Evolutionary conservation across 2,113 vertebrate genomes (phyloP), one percentile per base, ranked within the genome.

Genomic region (Thalassoma bifasciatum): DNA sequence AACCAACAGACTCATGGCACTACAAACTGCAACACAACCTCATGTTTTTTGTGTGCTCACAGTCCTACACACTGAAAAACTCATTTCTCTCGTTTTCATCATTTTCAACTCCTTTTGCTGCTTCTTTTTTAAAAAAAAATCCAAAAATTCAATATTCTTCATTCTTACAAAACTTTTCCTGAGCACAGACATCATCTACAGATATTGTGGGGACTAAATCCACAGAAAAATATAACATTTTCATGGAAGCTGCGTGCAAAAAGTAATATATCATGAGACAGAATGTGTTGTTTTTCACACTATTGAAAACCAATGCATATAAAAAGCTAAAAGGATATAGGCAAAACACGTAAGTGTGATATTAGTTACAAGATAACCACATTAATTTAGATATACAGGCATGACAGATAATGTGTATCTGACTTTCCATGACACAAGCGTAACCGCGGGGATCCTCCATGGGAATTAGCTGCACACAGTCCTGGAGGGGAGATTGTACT

Each of bases 401-500:
- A 36, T 56, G 19, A 16, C 5, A 23, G 66, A 51, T 57, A 24
- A 16, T 30, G 12, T 53, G 19, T 16, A 9, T 24, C 34, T 10
- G 19, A 37, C 34, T 54, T 77, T 64, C 21, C 8, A 2, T 34
- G 49, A 73, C 38, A 58, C 59, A 21, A 23, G 36, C 5, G 1
- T n/a, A 42, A n/a, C 53, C 58, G 16, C 10, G 19, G 72, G 51
- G 46, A 62, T 17, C 40, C 49, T 75, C 65, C 22, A 24, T 30
- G 37, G 49, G 49, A 73, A 75, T 47, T 54, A 79, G 59, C 62
- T 8, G 64, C 38, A 50, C 44, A 4, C 10, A 76, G 49, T 67
- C 82, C 77, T 83, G 50, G 13, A 63, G 66, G 73, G 42, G 17
- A 72, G 80, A 88, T 88, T 72, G 57, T 50, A 47, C 69, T 81